Conservation (phyloP, 2,113 vertebrate genomes). For the Furnarius figulus region DNA sequence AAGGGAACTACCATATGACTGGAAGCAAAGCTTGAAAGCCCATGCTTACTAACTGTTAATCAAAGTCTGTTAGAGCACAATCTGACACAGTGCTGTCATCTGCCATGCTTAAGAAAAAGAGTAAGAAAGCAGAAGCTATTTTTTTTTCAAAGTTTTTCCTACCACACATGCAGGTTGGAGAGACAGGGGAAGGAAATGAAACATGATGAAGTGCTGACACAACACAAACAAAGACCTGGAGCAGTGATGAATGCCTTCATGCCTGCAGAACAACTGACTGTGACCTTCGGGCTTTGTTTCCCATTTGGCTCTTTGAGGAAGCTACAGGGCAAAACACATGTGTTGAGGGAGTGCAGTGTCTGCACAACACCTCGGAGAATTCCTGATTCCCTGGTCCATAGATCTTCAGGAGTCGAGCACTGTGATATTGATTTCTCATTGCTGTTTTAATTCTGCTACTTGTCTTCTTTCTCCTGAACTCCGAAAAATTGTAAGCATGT, state of each 20-base stretch:
- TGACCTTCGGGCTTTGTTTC: neutral
- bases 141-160: neutral
- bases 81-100: neutral
- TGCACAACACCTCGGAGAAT: neutral
- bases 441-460: neutral
- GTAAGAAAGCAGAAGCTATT: neutral
- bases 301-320: neutral
- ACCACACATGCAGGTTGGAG: neutral
- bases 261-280: neutral
- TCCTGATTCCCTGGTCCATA: neutral
- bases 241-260: neutral
- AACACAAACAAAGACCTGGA: neutral
- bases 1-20: neutral
- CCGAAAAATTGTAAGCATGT: neutral
- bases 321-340: rapidly evolving
- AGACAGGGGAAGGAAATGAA: neutral
- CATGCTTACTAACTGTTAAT: neutral
- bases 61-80: neutral
- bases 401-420: neutral
- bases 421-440: neutral
- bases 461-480: neutral
- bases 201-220: neutral
- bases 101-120: neutral
- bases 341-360: neutral
- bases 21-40: neutral